These are phyloP conservation scores for Stictocephala bisonia DNA, from an alignment of 2,888 invertebrate genomes.

Conservation along the genomic window DNA sequence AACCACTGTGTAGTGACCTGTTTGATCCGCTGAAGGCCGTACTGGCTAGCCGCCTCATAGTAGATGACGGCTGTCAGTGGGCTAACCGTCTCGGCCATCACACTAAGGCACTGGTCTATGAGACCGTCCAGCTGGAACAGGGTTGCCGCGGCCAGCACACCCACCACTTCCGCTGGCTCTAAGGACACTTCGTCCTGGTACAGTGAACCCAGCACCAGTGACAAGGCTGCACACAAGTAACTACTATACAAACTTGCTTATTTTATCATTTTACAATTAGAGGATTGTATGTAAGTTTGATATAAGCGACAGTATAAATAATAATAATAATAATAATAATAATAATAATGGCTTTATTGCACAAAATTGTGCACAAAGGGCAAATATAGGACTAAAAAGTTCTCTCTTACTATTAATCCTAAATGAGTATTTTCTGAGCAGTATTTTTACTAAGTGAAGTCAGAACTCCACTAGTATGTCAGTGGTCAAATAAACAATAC, in stretches of 20 bases:
- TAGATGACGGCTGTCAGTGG: slow-evolving; percentile 76
- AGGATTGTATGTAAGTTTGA: no score
- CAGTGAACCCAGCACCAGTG: slow-evolving; percentile 78
- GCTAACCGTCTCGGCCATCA: slow-evolving; percentile 81
- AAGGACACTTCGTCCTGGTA: slow-evolving; percentile 80
- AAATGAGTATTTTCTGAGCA: background rate
- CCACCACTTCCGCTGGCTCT: slow-evolving; percentile 74
- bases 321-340: background rate
- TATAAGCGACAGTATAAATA: no score
- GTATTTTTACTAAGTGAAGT: background rate
- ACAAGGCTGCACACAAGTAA: slow-evolving; percentile 71
- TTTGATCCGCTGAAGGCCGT: slow-evolving; percentile 73
- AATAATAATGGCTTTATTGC: no score
- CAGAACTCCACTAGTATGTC: background rate
- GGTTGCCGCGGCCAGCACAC: slow-evolving; percentile 78
- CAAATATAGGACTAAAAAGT: no score
- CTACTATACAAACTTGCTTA: no score
- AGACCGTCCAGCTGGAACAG: slow-evolving; percentile 79
- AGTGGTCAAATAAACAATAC: no score
- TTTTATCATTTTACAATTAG: no score
- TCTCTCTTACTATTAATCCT: no score
- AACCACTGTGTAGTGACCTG: slow-evolving; percentile 76
- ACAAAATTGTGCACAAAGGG: no score
- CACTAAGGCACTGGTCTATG: slow-evolving; percentile 77
- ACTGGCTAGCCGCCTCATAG: slow-evolving; percentile 75